phyloP scores from a whole-genome alignment of 2,888 invertebrate species.

The Campopleginae sp. region DNA sequence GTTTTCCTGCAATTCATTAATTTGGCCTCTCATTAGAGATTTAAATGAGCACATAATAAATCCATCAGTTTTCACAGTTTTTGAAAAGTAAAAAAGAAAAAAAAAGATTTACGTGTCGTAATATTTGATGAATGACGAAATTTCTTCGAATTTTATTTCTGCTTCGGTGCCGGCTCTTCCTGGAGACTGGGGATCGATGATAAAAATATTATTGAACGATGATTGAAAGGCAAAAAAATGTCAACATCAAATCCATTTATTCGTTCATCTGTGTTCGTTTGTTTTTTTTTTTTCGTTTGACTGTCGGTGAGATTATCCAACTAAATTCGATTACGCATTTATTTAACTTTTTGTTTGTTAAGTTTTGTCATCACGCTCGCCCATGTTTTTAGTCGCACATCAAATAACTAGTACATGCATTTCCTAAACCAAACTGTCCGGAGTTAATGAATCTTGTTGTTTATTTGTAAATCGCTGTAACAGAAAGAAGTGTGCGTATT shows the following conservation, averaged over 20 bases:
- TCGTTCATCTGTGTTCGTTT: constrained; percentile 73
- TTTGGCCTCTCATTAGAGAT: too few species aligned
- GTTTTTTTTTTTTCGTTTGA: constrained; percentile 56
- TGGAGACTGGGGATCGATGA: neutral
- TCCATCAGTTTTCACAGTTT: too few species aligned
- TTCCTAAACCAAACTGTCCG: constrained; percentile 42
- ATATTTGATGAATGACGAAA: too few species aligned
- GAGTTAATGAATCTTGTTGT: constrained; percentile 11
- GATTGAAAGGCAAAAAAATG: constrained; percentile 74
- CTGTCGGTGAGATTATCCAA: constrained; percentile 39
- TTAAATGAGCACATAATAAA: too few species aligned
- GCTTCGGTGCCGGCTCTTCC: neutral
- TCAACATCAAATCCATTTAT: constrained; percentile 81
- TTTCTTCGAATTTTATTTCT: neutral
- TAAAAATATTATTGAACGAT: neutral
- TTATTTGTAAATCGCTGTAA: constrained; percentile 41
- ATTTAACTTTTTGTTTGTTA: constrained; percentile 42
- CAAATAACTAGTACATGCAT: constrained; percentile 73
- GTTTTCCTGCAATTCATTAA: too few species aligned
- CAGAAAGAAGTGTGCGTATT: constrained; percentile 48
- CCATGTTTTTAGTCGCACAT: constrained; percentile 67
- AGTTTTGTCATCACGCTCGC: constrained; percentile 49
- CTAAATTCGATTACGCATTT: constrained; percentile 58
- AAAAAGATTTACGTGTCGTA: too few species aligned
- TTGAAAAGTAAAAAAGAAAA: too few species aligned